Conservation (phyloP, 1,140 invertebrate species). For the Musca domestica region DNA sequence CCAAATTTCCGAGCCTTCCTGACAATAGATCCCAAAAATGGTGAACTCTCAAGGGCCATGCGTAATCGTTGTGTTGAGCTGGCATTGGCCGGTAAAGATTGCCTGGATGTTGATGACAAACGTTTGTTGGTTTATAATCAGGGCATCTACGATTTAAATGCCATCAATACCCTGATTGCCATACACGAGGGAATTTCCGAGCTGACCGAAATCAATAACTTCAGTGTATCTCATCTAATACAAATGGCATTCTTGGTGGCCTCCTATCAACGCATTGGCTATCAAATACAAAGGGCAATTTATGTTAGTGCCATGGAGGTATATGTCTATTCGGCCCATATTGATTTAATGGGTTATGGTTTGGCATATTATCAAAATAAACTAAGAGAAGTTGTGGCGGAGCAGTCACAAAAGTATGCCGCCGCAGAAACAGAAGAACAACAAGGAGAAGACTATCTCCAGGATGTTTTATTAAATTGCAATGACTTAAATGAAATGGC, state of each 20-base stretch:
- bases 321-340: slow-evolving; percentile 48
- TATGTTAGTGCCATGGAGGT: slow-evolving; percentile 51
- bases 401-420: slow-evolving; percentile 26
- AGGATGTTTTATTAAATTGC: slow-evolving; percentile 35
- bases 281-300: slow-evolving; percentile 38
- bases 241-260: slow-evolving; percentile 45
- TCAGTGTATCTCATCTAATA: slow-evolving; percentile 45
- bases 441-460: slow-evolving; percentile 18
- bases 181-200: slow-evolving; percentile 55
- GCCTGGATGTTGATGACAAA: slow-evolving; percentile 57
- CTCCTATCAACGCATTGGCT: slow-evolving; percentile 46
- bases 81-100: slow-evolving; percentile 60
- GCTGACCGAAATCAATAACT: slow-evolving; percentile 51
- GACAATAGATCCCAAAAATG: slow-evolving; percentile 90
- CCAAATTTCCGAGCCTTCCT: slow-evolving; percentile 91
- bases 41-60: slow-evolving; percentile 97
- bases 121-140: slow-evolving; percentile 58
- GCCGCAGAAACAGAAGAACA: not conserved
- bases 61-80: slow-evolving; percentile 96
- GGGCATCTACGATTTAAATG: slow-evolving; percentile 54
- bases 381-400: slow-evolving; percentile 42
- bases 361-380: slow-evolving; percentile 49
- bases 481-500: slow-evolving; percentile 35
- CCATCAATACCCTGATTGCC: slow-evolving; percentile 57
- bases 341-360: slow-evolving; percentile 49